Base-by-base conservation (phyloP, 1,140 invertebrate genomes). In the Dreissena rostriformis region DNA sequence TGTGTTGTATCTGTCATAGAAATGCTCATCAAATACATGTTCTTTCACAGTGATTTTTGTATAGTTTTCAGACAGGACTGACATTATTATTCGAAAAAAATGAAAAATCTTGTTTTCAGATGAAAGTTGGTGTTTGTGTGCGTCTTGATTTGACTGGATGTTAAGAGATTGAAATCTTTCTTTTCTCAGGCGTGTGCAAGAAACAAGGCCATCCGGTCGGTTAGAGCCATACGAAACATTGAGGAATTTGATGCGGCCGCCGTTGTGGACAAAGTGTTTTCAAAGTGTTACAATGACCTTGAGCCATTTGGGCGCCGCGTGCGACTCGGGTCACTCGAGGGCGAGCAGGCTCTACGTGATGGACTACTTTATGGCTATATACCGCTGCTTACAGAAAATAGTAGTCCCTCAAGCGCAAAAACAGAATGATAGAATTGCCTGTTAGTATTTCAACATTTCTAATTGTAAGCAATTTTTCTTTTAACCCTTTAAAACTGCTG, bases 211-310 rank as follows among this genome's bases (percentile, higher is more conserved):
- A 86, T 96, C 15, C 94, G 95, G 79, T 98, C 98, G 0, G 95
- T 99, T 8, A 87, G 97, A 75, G 96, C 97, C 68, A 96, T 97
- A 10, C 95, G 97, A 70, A 96, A 97, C 90, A 95, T 99, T 26
- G 94, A 94, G 0, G 92, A 95, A 83, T 93, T 95, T 77, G 96
- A 97, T 93, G 98, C 97, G 0, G 93, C 95, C 17, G 95, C 94
- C 52, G 96, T 96, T 8, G 96, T 99, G 17, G 96, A 98, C 87
- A 95, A 96, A 91, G 98, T 99, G 10, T 99, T 99, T 94, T 94
- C 96, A 2, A 97, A 96, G 92, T 99, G 98, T 93, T 99, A 99
- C 91, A 95, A 95, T 84, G 98, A 99, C 94, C 94, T 99, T 82
- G 98, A 99, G 92, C 98, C 98, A 7, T 95, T 99, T 76, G 98